Evolutionary conservation across 2,888 invertebrate species (phyloP).

Genomic region (Slavum lentiscoides): DNA sequence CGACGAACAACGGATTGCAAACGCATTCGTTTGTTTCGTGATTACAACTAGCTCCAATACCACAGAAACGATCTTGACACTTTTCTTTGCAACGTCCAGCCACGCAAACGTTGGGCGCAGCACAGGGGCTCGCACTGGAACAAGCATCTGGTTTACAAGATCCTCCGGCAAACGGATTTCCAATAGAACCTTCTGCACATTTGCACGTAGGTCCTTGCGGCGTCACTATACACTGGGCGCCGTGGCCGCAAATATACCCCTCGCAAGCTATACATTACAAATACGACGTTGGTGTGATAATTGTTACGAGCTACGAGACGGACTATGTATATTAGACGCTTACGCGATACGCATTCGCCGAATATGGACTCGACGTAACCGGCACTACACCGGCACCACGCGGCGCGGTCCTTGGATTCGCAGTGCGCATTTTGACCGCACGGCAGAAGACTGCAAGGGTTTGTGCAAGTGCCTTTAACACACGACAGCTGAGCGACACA

Average conservation of each 20-base stretch:
- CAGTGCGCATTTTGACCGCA: constrained; percentile 86
- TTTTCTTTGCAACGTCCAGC: constrained; percentile 86
- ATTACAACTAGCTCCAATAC: constrained; percentile 85
- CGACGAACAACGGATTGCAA: constrained; percentile 84
- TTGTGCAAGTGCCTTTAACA: constrained; percentile 75
- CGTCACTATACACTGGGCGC: constrained; percentile 84
- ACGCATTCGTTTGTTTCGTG: constrained; percentile 79
- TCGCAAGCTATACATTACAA: constrained; percentile 68
- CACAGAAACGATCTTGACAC: constrained; percentile 84
- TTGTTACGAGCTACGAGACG: not conserved
- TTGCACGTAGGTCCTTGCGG: constrained; percentile 83
- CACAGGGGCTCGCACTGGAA: constrained; percentile 75
- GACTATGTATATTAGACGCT: constrained; percentile 58
- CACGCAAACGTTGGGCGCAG: constrained; percentile 79
- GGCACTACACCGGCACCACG: constrained; percentile 84
- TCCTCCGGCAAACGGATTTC: constrained; percentile 88
- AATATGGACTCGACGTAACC: constrained; percentile 78
- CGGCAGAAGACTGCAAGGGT: constrained; percentile 76
- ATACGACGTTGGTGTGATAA: not conserved
- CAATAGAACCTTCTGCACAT: constrained; percentile 80
- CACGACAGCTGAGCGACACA: constrained; percentile 82
- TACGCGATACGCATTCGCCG: constrained; percentile 82
- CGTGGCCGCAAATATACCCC: constrained; percentile 78
- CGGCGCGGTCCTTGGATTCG: constrained; percentile 80
- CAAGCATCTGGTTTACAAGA: constrained; percentile 81